Evolutionary conservation across 2,113 vertebrate species (phyloP).

Genomic region (Isurus oxyrinchus): DNA sequence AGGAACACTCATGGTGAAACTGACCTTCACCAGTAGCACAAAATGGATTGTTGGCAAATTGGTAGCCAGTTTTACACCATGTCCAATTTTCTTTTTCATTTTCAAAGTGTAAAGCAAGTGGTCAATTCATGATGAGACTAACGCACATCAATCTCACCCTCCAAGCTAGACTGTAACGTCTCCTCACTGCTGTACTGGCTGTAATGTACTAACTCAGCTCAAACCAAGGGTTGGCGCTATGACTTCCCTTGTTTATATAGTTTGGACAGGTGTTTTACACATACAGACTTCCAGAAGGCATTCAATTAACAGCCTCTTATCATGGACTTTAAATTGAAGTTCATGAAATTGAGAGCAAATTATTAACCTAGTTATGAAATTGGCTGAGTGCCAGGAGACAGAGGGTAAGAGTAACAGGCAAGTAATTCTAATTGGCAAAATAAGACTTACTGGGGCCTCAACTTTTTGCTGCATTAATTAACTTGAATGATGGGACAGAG

Average conservation of each 20-base stretch:
- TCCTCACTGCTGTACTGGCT: not conserved
- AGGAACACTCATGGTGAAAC: not conserved
- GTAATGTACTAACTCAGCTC: not conserved
- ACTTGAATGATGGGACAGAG: no score
- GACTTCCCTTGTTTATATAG: not conserved
- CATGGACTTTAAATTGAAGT: no score
- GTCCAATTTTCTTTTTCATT: not conserved
- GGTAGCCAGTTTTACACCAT: not conserved
- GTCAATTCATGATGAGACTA: not conserved
- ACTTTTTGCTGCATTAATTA: no score
- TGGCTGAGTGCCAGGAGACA: no score
- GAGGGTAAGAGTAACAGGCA: no score
- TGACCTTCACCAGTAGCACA: not conserved
- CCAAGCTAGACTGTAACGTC: not conserved
- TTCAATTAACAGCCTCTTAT: no score
- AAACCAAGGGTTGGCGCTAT: not conserved
- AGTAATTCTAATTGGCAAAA: no score
- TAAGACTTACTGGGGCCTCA: no score
- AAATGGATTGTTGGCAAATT: not conserved
- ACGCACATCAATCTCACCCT: not conserved
- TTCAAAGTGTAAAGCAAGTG: not conserved
- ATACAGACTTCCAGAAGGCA: no score
- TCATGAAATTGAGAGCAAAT: no score
- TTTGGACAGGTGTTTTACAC: not conserved
- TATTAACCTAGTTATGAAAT: no score